Evolutionary conservation across 2,797 vertebrate species (phyloP).

Genomic region (Sebastes oblongus): DNA sequence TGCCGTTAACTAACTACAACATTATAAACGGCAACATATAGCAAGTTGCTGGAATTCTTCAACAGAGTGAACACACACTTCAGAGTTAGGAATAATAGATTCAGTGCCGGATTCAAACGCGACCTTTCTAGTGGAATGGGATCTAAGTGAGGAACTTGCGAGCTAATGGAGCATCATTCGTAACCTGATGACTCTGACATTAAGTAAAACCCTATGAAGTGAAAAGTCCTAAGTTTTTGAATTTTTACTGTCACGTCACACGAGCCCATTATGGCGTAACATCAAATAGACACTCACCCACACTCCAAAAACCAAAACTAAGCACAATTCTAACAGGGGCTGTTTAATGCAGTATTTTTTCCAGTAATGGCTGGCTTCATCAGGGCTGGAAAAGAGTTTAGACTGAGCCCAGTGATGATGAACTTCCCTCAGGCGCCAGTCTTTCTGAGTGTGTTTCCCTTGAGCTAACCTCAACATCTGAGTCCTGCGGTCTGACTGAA

Average conservation of each 20-base stretch:
- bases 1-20: neutral
- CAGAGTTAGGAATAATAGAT: neutral
- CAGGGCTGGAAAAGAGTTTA: constrained; percentile 44
- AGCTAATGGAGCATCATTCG: constrained; percentile 27
- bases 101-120: constrained; percentile 21
- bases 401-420: constrained; percentile 55
- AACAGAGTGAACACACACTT: neutral
- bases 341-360: constrained; percentile 17
- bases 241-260: constrained; percentile 10
- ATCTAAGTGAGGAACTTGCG: constrained; percentile 22
- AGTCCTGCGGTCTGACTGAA: constrained; percentile 49
- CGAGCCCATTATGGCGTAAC: neutral
- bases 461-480: constrained; percentile 53
- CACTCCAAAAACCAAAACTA: neutral
- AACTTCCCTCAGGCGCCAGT: constrained; percentile 55
- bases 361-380: constrained; percentile 12
- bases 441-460: constrained; percentile 46
- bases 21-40: neutral
- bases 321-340: neutral
- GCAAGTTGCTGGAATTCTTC: neutral
- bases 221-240: neutral
- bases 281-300: neutral
- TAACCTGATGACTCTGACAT: constrained; percentile 59
- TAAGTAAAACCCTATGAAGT: constrained; percentile 9
- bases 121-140: constrained; percentile 40